Base-by-base conservation (phyloP, 2,113 vertebrate genomes). In the Pteronura brasiliensis region DNA sequence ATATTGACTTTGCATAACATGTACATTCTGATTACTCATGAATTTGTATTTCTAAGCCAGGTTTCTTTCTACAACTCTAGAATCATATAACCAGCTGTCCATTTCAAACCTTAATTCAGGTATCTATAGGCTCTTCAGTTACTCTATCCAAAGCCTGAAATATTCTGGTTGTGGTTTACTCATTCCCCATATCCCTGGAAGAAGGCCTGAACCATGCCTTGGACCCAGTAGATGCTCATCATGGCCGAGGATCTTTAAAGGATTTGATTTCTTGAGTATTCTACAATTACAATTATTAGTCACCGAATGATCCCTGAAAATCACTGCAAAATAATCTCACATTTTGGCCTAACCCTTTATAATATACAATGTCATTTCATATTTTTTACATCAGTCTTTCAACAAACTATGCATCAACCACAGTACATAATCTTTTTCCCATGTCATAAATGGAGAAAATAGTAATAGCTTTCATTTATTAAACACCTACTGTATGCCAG, bases 261-360 rank as follows among this genome's bases (percentile, higher is more conserved):
- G 12, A 88, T 72, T 36, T 59, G 3, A 84, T 83, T 96, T 77
- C 67, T 83, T 67, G 49, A 71, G 42, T 76, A 18, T 27, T 23
- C 63, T 83, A 44, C 55, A 90, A 81, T 93, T 89, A 92, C 7
- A 13, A 39, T 93, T 90, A 71, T 89, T 93, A 93, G 49, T 91
- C 67, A 93, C 17, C 6, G n/a, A 89, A 65, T 34, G 57, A 63
- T 49, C 90, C 57, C 69, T 86, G 80, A 17, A 85, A 93, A 94
- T 77, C 59, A 96, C 13, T 63, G 44, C 42, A 92, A 93, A 98
- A 91, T 69, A 79, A 83, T 88, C 21, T 10, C 61, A 76, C 80
- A 25, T 36, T 52, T 80, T 88, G 59, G 29, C 59, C 77, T 52
- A 91, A 36, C 39, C 25, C 1, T 96, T 93, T 39, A 67, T 65